These are phyloP conservation scores for Epizoanthus ramosus DNA, from an alignment of 92 coral and sea anemone genomes.

Conservation along the genomic window DNA sequence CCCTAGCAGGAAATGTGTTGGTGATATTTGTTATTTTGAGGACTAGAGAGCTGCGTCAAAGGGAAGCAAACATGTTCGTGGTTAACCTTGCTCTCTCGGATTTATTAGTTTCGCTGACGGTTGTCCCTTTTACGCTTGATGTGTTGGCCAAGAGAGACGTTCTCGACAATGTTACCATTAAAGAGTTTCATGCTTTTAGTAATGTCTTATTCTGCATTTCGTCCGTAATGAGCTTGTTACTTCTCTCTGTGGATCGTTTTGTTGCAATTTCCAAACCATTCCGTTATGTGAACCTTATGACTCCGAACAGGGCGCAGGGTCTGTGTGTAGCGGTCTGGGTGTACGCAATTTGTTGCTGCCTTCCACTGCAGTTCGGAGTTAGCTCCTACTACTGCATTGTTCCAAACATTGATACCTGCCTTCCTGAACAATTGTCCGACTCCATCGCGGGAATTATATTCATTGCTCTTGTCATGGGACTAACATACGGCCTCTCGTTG, in stretches of 20 bases:
- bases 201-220: slow-evolving; percentile 68
- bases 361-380: slow-evolving; percentile 66
- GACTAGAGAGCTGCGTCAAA: slow-evolving; percentile 49
- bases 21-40: slow-evolving; percentile 49
- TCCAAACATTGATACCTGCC: slow-evolving; percentile 59
- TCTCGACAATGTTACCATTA: not conserved
- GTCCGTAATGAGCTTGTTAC: slow-evolving; percentile 57
- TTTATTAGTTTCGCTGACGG: slow-evolving; percentile 50
- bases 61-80: slow-evolving; percentile 54
- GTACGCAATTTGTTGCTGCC: slow-evolving; percentile 52
- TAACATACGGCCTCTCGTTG: slow-evolving; percentile 54
- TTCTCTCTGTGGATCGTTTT: slow-evolving; percentile 68
- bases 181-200: slow-evolving; percentile 55
- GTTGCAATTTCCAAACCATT: slow-evolving; percentile 63
- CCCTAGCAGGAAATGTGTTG: slow-evolving; percentile 25
- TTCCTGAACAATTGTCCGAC: slow-evolving; percentile 49
- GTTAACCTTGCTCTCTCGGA: slow-evolving; percentile 58
- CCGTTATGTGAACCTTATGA: slow-evolving; percentile 45
- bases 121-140: slow-evolving; percentile 53
- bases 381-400: slow-evolving; percentile 67
- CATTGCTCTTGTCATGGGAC: slow-evolving; percentile 58
- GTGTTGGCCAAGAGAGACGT: slow-evolving; percentile 26
- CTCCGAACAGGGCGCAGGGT: slow-evolving; percentile 27
- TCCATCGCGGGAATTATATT: slow-evolving; percentile 35
- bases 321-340: slow-evolving; percentile 50